Evolutionary conservation across 1,140 invertebrate species (phyloP), one percentile per base, ranked within the genome.

Genomic region (Druon quercuslanigerum): DNA sequence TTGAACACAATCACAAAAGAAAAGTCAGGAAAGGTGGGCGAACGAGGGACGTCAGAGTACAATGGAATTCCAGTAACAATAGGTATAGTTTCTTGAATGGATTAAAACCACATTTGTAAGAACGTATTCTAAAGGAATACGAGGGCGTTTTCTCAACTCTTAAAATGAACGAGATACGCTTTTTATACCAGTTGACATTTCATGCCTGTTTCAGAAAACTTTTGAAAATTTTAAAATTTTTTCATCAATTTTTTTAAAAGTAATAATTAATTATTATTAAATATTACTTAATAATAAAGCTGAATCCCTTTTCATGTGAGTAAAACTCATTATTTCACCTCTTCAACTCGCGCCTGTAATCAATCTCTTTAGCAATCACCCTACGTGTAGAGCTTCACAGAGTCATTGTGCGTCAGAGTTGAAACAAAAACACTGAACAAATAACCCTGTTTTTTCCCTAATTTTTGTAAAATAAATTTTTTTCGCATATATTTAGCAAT

Each of bases 101-200:
- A 66, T 66, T 66, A 66, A 66, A 66, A 66, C 16, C 60, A 16
- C 60, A 40, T 66, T 33, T 33, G 33, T 40, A 40, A 40, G 14
- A 40, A 66, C 60, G 46, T n/a, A 66, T 16, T 14, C 7, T n/a
- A 40, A 3, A 66, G 40, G 60, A 66, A 66, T n/a, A 66, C 1
- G 78, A 46, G 70, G 51, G 73, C 50, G 51, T 56, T 54, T 20
- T 72, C 14, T 71, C n/a, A 72, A 46, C 71, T 19, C 52, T 57
- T 79, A 19, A 56, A 73, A 52, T 11, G 8, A 46, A 46, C 1
- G 7, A 46, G 40, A 51, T 33, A 8, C 54, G 11, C 13, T 73
- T 73, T 73, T 16, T 40, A 52, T 12, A 40, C 12, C 60, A 25
- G 12, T 33, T 66, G 25, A 66, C 14, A 7, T 46, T 46, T 0